Percentiles rank a stretch among this genome's conserved stretches.
Evolutionary conservation across 2,888 invertebrate genomes (phyloP).

Genomic region (Ennomos erosarius): DNA sequence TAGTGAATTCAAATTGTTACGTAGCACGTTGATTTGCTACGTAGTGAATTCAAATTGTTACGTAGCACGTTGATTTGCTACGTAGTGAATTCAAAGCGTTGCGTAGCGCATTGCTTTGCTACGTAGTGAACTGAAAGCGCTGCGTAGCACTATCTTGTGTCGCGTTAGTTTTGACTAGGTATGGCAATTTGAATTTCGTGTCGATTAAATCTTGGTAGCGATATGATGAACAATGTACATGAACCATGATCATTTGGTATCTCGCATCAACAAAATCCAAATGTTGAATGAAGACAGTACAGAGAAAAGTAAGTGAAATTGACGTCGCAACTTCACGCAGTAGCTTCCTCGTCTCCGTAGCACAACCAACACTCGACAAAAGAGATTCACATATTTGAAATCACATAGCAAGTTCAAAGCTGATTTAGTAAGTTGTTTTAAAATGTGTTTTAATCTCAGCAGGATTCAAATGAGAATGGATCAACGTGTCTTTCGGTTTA

Average conservation of each 20-base stretch:
- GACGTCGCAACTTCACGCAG: conserved; percentile 42
- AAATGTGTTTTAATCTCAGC: conserved; percentile 61
- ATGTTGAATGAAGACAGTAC: too few relatives aligned
- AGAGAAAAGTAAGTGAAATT: conserved; percentile 24
- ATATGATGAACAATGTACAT: too few relatives aligned
- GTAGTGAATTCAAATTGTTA: not conserved
- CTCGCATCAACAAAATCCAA: too few relatives aligned
- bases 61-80: not conserved
- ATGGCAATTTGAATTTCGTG: too few relatives aligned
- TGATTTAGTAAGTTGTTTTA: not conserved
- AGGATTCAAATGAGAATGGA: conserved; percentile 82
- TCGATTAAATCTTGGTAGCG: too few relatives aligned
- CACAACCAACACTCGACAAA: conserved; percentile 34
- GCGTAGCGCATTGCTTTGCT: not conserved
- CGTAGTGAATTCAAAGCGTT: not conserved
- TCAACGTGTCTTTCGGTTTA: conserved; percentile 30
- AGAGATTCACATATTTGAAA: conserved; percentile 38
- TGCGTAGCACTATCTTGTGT: not conserved
- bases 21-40: not conserved
- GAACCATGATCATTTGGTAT: too few relatives aligned
- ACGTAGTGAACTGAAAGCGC: not conserved
- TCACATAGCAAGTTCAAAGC: too few relatives aligned
- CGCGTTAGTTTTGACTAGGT: too few relatives aligned
- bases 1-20: not conserved
- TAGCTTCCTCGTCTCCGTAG: conserved; percentile 43